Base-by-base conservation (phyloP, 2,797 vertebrate species). In the Urosaurus nigricauda region DNA sequence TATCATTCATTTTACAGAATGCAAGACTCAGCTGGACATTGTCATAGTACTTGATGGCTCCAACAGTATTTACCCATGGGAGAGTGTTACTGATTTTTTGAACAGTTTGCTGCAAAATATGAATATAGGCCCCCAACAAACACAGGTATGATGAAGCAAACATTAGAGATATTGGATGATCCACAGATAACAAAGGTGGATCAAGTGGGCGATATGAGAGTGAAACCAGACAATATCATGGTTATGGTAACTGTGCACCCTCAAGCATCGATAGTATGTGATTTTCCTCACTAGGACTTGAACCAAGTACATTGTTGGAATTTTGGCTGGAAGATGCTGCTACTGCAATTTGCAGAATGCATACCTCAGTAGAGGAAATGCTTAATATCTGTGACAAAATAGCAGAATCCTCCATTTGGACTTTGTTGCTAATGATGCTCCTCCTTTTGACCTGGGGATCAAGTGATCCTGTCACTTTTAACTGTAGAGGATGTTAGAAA, bases 21-120 rank as follows among this genome's bases (percentile, higher is more conserved):
- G 99, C 94, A 95, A 95, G 40, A 98, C 97, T 79, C 97, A 98
- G 78, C 87, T 99, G 96, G 99, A 99, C 88, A 98, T 99, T 0
- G 97, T 99, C 87, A 98, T 99, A 4, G 98, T 99, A 56, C 96
- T 99, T 21, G 99, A 99, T 85, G 99, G 99, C 9, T 99, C 99
- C 19, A 99, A 99, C 96, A 99, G 99, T 82, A 99, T 99, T 95
- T 99, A 98, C 90, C 99, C 99, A 3, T 99, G 99, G 99, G 60
- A 93, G 0, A 98, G 97, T 74, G 98, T 99, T 79, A 97, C 95
- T 0, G 93, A 94, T 0, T 99, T 99, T 93, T 96, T 99, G 87
- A 91, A 94, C 4, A 97, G 98, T 79, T 98, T 99, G 78, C 96
- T 99, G 51, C 83, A 94, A 93, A 98, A 97, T 14, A 98, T 99